Percentiles rank a stretch among this genome's conserved stretches.
phyloP scores from a whole-genome alignment of 2,888 invertebrate species.

The Crossocerus cetratus region DNA sequence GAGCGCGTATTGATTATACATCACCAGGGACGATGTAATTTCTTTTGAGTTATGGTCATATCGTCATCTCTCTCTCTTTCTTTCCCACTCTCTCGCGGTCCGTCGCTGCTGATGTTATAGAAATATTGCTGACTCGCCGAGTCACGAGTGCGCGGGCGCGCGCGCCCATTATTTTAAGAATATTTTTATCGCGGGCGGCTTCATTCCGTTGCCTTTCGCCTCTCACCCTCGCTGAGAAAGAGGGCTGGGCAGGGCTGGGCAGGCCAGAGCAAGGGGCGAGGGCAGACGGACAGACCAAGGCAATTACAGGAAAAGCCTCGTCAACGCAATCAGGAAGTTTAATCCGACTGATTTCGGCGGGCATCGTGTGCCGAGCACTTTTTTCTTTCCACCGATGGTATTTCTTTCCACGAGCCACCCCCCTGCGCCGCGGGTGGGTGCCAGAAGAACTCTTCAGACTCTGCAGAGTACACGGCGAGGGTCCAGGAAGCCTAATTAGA shows the following conservation, averaged over 20 bases:
- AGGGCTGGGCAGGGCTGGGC: background rate
- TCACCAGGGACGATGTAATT: background rate
- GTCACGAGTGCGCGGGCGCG: no score
- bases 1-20: background rate
- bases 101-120: background rate
- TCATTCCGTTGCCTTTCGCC: background rate
- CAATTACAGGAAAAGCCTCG: constrained; percentile 26
- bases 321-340: constrained; percentile 42
- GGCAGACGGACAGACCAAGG: background rate
- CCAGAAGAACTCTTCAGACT: constrained; percentile 60
- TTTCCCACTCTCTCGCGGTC: background rate
- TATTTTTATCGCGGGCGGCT: background rate
- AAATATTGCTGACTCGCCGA: background rate
- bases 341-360: constrained; percentile 47
- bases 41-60: background rate
- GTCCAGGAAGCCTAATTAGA: constrained; percentile 67
- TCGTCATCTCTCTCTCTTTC: background rate
- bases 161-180: background rate
- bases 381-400: constrained; percentile 27
- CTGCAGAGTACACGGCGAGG: constrained; percentile 51
- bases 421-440: constrained; percentile 35
- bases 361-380: constrained; percentile 31
- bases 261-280: background rate
- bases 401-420: constrained; percentile 41
- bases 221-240: background rate